These are phyloP conservation scores for Tapera naevia DNA, from an alignment of 2,797 vertebrate species.

Conservation along the genomic window DNA sequence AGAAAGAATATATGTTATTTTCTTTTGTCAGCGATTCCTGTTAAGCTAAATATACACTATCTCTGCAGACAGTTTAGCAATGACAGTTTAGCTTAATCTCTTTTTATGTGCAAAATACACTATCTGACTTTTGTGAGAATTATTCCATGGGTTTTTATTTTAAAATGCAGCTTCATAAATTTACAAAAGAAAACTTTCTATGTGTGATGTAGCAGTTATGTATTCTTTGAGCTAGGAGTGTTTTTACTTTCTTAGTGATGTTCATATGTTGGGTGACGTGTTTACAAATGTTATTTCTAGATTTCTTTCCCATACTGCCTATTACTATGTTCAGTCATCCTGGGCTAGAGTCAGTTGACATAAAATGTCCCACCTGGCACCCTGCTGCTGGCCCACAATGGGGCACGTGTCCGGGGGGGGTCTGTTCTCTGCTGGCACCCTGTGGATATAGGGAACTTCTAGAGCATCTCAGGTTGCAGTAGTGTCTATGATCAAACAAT, in stretches of 20 bases:
- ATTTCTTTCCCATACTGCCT: not conserved
- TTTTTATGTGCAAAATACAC: not conserved
- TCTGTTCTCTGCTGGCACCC: not conserved
- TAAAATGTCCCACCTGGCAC: not conserved
- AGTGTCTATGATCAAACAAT: not conserved
- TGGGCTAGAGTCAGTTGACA: not conserved
- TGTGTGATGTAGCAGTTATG: not conserved
- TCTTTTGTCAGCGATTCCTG: not conserved
- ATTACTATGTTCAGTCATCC: not conserved
- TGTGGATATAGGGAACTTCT: not conserved
- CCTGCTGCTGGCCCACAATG: not conserved
- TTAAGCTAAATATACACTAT: not conserved
- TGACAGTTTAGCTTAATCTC: not conserved
- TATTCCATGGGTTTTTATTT: not conserved
- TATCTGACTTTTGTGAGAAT: not conserved
- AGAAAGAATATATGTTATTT: not conserved
- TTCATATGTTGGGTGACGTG: not conserved
- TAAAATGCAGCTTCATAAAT: not conserved
- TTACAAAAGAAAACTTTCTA: not conserved
- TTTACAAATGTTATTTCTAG: not conserved
- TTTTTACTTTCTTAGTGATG: not conserved
- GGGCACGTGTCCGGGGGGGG: rapidly evolving
- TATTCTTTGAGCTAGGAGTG: not conserved
- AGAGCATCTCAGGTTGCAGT: not conserved
- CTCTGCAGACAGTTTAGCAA: not conserved